Base-by-base conservation (phyloP, 2,888 invertebrate genomes). In the Trachelus iudaicus region DNA sequence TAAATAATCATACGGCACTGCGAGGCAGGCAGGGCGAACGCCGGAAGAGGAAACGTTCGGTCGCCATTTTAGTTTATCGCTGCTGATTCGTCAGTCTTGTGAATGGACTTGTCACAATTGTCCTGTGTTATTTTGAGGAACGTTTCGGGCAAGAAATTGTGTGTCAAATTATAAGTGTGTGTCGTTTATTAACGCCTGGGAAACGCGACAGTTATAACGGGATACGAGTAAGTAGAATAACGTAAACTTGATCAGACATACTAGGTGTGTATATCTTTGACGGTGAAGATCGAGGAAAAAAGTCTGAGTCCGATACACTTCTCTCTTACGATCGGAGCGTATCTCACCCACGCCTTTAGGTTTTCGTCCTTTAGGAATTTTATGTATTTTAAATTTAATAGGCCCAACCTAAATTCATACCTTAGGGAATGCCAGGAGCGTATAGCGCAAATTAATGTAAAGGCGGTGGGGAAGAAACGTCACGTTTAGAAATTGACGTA, bases 91-190 rank as follows among this genome's bases (percentile, higher is more conserved):
- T 85, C 89, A 88, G 87, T 88, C 85, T 85, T 88, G 89, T 89
- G 89, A 89, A 89, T 89, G 89, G 88, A 88, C 87, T 89, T 90
- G 89, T 90, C 89, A 90, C 85, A 89, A 88, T 88, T 86, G 86
- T 88, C 84, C 86, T 85, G 85, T 87, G 83, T 89, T 89, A 87
- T 88, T 89, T 89, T 88, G 34, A 69, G 73, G 37, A 77, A 74
- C 37, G 73, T 76, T 73, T 78, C 73, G 34, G 71, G 13, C 71
- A 71, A 33, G 71, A 31, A 71, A 71, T 56, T 23, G 56, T 56
- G 56, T 56, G 56, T 56, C 23, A 56, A 56, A 56, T 56, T 56
- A 15, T 56, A 56, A 23, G 23, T 56, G 56, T 23, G 23, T 56
- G 23, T 56, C 56, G 56, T 56, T 56, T 56, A 56, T 23, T 56